Conservation (phyloP, 2,888 invertebrate genomes). For the Ecliptopera silaceata region DNA sequence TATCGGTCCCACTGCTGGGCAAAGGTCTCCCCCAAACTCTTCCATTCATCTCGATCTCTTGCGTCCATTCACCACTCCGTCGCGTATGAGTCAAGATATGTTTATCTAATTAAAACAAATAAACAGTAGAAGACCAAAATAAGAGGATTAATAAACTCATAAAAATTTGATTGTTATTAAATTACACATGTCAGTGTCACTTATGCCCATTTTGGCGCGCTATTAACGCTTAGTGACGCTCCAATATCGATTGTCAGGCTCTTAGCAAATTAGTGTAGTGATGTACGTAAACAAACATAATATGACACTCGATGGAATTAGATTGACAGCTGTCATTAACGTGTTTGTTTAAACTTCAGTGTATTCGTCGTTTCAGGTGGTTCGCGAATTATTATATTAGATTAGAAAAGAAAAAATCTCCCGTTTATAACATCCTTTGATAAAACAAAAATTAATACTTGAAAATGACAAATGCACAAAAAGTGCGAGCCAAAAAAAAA, state of each 20-base stretch:
- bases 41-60: too few relatives aligned
- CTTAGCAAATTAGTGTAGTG: constrained; percentile 68
- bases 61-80: too few relatives aligned
- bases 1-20: too few relatives aligned
- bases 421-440: too few relatives aligned
- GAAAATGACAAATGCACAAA: too few relatives aligned
- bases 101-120: not conserved
- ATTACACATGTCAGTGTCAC: constrained; percentile 40
- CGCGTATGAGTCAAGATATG: too few relatives aligned
- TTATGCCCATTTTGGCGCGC: constrained; percentile 35
- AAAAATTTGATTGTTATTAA: constrained; percentile 38
- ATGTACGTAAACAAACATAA: constrained; percentile 48
- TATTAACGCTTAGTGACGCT: constrained; percentile 24
- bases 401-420: too few relatives aligned
- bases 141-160: constrained; percentile 14
- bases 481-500: too few relatives aligned
- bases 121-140: not conserved
- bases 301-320: constrained; percentile 54
- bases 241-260: constrained; percentile 49
- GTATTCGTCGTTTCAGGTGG: not conserved
- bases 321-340: constrained; percentile 56
- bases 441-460: too few relatives aligned
- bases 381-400: too few relatives aligned
- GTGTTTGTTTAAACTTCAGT: constrained; percentile 9
- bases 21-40: too few relatives aligned